phyloP scores from a whole-genome alignment of 2,797 vertebrate genomes.

The Enteromius viviparus region DNA sequence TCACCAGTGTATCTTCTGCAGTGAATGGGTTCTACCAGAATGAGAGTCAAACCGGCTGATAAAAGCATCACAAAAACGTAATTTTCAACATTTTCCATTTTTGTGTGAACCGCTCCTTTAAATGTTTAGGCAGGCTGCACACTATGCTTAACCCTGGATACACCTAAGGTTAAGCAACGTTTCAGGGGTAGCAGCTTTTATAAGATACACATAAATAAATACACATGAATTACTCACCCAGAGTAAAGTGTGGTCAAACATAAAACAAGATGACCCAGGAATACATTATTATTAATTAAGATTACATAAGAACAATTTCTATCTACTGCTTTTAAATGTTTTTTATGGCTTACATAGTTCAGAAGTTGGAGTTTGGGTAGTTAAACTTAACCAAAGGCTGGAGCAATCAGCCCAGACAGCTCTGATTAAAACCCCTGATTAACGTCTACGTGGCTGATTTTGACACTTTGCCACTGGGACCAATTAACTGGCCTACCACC shows the following conservation, averaged over 20 bases:
- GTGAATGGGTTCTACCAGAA: neutral
- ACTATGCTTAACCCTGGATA: neutral
- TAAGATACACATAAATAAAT: neutral
- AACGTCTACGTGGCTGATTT: constrained; percentile 57
- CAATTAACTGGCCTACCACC: constrained; percentile 63
- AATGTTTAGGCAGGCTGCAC: neutral
- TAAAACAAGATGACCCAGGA: neutral
- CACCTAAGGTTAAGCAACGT: too few species aligned
- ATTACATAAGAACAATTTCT: neutral
- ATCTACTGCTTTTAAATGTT: neutral
- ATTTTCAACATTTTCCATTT: neutral
- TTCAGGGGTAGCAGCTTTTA: too few species aligned
- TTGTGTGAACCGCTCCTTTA: neutral
- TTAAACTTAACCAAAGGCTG: neutral
- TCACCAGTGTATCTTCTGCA: neutral
- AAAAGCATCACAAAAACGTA: neutral
- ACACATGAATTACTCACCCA: neutral
- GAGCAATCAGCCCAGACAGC: constrained; percentile 62
- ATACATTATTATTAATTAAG: neutral
- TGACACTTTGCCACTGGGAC: constrained; percentile 52
- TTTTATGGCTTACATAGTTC: neutral
- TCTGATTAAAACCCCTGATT: constrained; percentile 64
- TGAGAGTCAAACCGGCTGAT: neutral
- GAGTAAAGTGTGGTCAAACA: neutral
- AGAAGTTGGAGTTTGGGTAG: neutral